Percentiles rank a stretch among this genome's conserved stretches.
Conservation (phyloP, 2,797 vertebrate genomes). For the Gastrophryne carolinensis region DNA sequence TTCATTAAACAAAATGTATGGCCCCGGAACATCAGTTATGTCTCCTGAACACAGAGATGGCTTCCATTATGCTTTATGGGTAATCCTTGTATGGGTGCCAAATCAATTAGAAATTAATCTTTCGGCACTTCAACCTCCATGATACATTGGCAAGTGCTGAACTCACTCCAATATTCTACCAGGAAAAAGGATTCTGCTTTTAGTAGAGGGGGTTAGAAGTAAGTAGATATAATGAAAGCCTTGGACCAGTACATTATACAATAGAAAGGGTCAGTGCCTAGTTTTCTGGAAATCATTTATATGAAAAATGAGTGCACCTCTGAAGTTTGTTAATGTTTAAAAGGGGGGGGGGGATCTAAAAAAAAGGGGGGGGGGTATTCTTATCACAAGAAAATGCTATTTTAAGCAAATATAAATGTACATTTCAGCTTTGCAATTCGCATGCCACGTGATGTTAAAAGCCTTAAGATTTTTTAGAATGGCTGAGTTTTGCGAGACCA, state of each 20-base stretch:
- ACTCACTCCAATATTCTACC: conserved; percentile 31
- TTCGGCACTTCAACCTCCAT: conserved; percentile 33
- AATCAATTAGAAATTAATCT: conserved; percentile 50
- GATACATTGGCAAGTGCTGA: conserved; percentile 39
- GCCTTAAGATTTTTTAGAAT: too few species aligned
- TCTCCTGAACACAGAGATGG: conserved; percentile 27
- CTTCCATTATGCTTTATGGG: conserved; percentile 50
- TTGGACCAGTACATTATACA: conserved; percentile 10
- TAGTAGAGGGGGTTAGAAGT: neutral
- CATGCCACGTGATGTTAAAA: too few species aligned
- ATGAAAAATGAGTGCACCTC: too few species aligned
- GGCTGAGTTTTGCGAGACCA: too few species aligned
- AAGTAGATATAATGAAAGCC: neutral
- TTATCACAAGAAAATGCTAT: too few species aligned
- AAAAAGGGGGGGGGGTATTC: too few species aligned
- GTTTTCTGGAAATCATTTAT: too few species aligned
- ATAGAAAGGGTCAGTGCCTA: neutral
- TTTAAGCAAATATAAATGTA: too few species aligned
- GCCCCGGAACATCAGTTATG: conserved; percentile 12
- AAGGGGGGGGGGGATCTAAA: too few species aligned
- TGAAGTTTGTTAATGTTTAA: too few species aligned
- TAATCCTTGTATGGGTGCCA: conserved; percentile 46
- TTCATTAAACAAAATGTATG: conserved; percentile 40
- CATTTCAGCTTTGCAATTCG: too few species aligned
- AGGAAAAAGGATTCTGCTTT: conserved; percentile 33